phyloP scores from a whole-genome alignment of 1,140 invertebrate genomes.

The Drosophila repleta region DNA sequence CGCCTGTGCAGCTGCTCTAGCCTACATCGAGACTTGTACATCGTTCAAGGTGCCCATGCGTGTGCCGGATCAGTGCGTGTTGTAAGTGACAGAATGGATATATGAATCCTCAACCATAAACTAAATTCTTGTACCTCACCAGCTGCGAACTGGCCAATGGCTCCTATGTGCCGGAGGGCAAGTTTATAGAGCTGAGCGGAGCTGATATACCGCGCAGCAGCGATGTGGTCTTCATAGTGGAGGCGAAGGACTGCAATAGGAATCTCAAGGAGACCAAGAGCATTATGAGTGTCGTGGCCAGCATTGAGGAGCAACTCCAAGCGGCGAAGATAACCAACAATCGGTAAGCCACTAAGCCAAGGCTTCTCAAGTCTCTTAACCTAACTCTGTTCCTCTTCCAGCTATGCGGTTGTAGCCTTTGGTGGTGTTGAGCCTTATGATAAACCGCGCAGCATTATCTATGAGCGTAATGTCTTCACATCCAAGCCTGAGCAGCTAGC shows the following conservation, averaged over 20 bases:
- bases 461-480: conserved; percentile 88
- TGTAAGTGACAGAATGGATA: conserved; percentile 85
- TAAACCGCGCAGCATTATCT: conserved; percentile 88
- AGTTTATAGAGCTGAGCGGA: conserved; percentile 86
- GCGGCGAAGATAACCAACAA: conserved; percentile 87
- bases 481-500: conserved; percentile 84
- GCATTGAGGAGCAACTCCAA: conserved; percentile 88
- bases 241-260: conserved; percentile 92
- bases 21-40: conserved; percentile 91
- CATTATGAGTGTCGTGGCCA: conserved; percentile 87
- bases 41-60: conserved; percentile 89
- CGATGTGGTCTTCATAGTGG: conserved; percentile 95
- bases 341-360: conserved; percentile 84
- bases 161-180: conserved; percentile 89
- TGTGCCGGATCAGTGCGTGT: conserved; percentile 91
- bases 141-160: conserved; percentile 88
- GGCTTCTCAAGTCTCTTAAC: neutral
- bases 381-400: conserved; percentile 62
- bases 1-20: conserved; percentile 89
- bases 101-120: neutral
- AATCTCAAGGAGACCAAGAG: conserved; percentile 87
- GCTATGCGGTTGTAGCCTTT: conserved; percentile 92
- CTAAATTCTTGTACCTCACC: neutral
- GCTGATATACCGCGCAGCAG: conserved; percentile 87
- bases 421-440: conserved; percentile 90